Evolutionary conservation across 2,113 vertebrate species (phyloP).

Genomic region (Daboia siamensis): DNA sequence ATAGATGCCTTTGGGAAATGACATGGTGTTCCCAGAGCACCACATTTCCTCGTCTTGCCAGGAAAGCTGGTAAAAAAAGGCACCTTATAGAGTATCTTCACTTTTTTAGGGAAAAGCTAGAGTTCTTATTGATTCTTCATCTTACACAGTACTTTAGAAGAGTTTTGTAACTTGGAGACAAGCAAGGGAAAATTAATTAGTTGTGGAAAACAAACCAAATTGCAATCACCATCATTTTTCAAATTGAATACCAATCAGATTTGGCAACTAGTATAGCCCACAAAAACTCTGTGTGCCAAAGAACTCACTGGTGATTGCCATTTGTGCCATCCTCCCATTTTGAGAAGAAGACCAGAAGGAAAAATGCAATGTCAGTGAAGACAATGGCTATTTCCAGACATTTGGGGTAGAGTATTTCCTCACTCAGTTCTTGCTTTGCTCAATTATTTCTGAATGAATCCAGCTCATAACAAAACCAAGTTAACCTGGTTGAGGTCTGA

Average conservation of each 20-base stretch:
- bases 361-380: neutral
- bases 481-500: neutral
- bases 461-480: neutral
- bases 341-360: neutral
- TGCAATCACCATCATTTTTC: neutral
- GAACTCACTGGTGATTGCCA: neutral
- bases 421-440: neutral
- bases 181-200: neutral
- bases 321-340: neutral
- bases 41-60: slow-evolving; percentile 27
- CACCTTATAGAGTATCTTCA: neutral
- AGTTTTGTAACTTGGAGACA: neutral
- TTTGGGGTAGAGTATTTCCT: neutral
- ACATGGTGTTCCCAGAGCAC: slow-evolving; percentile 47
- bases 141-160: neutral
- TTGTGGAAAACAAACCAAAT: neutral
- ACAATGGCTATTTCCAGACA: neutral
- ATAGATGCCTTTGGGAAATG: slow-evolving; percentile 49
- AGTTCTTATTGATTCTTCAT: neutral
- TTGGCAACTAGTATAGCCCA: neutral
- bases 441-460: neutral
- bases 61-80: neutral
- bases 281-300: neutral
- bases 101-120: neutral
- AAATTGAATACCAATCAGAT: neutral